Percentiles rank a stretch among this genome's conserved stretches.
These are phyloP conservation scores for Diacarnus erythraeanus DNA, from an alignment of 37 sponge, comb jelly and placozoan genomes.

Conservation along the genomic window DNA sequence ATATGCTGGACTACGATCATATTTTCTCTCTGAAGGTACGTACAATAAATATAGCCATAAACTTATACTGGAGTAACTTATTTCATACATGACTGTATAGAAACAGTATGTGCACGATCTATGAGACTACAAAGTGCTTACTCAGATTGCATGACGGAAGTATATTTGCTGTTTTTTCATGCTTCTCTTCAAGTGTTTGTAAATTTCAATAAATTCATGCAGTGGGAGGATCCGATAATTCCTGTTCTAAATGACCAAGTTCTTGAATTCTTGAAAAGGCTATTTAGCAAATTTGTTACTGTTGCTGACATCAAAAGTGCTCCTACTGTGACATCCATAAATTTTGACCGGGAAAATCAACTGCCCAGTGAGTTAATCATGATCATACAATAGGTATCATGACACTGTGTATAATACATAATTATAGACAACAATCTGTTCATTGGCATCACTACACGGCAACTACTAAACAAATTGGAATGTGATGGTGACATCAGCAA, in stretches of 20 bases:
- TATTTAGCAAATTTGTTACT: not conserved
- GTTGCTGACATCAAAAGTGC: too few relatives aligned
- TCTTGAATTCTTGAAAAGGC: too few relatives aligned
- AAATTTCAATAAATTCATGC: slow-evolving; percentile 30
- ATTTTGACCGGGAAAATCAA: too few relatives aligned
- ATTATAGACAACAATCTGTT: too few relatives aligned
- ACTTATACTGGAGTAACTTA: not conserved
- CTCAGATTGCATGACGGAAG: slow-evolving; percentile 34
- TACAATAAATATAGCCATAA: not conserved
- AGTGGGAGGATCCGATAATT: slow-evolving; percentile 43
- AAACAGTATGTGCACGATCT: not conserved
- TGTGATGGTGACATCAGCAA: too few relatives aligned
- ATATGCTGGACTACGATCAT: slow-evolving; percentile 35
- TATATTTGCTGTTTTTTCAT: slow-evolving; percentile 35
- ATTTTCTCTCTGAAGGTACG: slow-evolving; percentile 36
- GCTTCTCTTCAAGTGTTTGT: slow-evolving; percentile 28
- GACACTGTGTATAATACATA: too few relatives aligned
- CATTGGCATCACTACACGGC: too few relatives aligned
- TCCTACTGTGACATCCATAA: too few relatives aligned
- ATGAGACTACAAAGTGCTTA: not conserved
- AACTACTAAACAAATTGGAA: too few relatives aligned
- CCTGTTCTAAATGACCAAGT: slow-evolving; percentile 16
- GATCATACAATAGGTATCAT: too few relatives aligned
- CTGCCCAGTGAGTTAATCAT: too few relatives aligned
- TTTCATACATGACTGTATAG: not conserved